Base-by-base conservation (phyloP, 1,140 invertebrate species). In the Brachionus asplanchnoidis region DNA sequence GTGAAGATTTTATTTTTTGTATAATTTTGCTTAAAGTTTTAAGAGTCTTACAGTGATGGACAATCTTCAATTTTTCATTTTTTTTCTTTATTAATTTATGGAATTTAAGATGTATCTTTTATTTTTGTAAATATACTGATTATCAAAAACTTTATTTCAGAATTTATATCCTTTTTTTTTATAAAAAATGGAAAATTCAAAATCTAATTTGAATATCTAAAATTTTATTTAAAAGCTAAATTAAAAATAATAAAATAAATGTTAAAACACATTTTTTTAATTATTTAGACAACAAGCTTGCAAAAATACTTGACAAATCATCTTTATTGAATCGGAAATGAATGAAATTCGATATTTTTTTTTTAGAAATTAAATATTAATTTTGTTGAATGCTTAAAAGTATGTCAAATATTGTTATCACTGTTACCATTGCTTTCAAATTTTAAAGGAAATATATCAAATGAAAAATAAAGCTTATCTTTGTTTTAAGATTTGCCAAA, bases 201-300 rank as follows among this genome's bases (percentile, higher is more conserved):
- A 60, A 60, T 60, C 53, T 60, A 60, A 60, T 23, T 60, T 60
- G n/a, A 60, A 60, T 60, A 20, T 0, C 9, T 60, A 60, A 60
- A 60, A 60, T 60, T 60, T 60, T 60, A 20, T 60, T 60, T 60
- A 60, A 60, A 60, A 60, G 20, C 53, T 60, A 60, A 60, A 46
- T n/a, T 60, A 60, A 60, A 60, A 60, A 60, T 60, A 60, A 60
- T 60, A 60, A 60, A 60, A 60, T 60, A 60, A 60, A 60, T 60
- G 53, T 60, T 60, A 60, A 60, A 23, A 8, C 1, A 8, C 1
- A 1, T 9, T 9, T 60, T 23, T 60, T 60, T 60, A 60, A 60
- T 23, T 20, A 56, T 23, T 6, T 2, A 17, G 0, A 3, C 3
- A 23, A 20, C n/a, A 14, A 6, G 17, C 46, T 12, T 14, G 17